These are phyloP conservation scores for Toxonevra muliebris DNA, from an alignment of 2,888 invertebrate species.

Conservation along the genomic window DNA sequence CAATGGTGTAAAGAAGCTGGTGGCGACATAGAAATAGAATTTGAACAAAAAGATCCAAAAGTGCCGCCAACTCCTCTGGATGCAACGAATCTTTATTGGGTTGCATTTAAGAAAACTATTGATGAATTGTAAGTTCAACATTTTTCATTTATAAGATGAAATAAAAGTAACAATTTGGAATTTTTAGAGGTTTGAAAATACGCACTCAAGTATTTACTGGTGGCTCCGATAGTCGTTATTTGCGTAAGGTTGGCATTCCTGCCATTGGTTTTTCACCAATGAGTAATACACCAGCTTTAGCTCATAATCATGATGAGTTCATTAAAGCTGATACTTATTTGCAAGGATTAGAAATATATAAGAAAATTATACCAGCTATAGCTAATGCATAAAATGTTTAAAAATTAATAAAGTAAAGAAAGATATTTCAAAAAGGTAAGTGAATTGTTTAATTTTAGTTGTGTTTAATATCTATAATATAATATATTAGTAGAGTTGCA, in stretches of 20 bases:
- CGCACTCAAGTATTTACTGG: conserved; percentile 84
- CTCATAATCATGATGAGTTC: conserved; percentile 93
- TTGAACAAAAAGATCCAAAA: conserved; percentile 71
- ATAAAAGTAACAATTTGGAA: not conserved
- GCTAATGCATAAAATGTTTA: conserved; percentile 48
- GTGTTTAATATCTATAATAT: no score
- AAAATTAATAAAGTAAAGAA: no score
- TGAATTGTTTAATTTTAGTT: no score
- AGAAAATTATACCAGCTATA: conserved; percentile 57
- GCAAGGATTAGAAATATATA: conserved; percentile 81
- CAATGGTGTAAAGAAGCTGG: conserved; percentile 79
- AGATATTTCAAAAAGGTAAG: no score
- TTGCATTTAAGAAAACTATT: conserved; percentile 72
- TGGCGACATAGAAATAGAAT: conserved; percentile 73
- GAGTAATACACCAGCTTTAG: conserved; percentile 80
- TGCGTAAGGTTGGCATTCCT: conserved; percentile 79
- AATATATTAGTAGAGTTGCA: no score
- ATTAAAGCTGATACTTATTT: conserved; percentile 82
- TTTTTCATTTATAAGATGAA: not conserved
- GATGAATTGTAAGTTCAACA: conserved; percentile 69
- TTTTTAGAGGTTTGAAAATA: conserved; percentile 72
- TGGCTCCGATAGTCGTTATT: conserved; percentile 87
- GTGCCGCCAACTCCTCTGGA: conserved; percentile 73
- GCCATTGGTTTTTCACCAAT: conserved; percentile 94
- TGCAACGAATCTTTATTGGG: conserved; percentile 75